Percentiles rank a stretch among this genome's conserved stretches.
Evolutionary conservation across 2,888 invertebrate species (phyloP).

Genomic region (Pristionchus japonicus): DNA sequence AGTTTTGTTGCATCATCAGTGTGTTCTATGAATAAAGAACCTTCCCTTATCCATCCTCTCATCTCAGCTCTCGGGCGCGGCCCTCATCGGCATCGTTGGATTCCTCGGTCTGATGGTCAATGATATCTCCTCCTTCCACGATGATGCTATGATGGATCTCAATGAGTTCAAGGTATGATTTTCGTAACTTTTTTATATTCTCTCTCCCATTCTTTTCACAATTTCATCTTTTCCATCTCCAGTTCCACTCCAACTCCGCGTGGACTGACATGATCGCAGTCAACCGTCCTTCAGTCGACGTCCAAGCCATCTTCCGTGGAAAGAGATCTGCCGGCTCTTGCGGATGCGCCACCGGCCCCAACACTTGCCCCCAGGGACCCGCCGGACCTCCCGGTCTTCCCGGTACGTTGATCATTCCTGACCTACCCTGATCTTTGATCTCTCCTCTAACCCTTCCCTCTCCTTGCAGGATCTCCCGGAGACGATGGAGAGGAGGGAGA

Average conservation of each 20-base stretch:
- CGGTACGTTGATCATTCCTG: not conserved
- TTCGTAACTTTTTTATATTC: not conserved
- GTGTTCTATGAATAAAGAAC: too few relatives aligned
- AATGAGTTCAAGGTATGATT: constrained; percentile 10
- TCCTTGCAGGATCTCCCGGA: constrained; percentile 35
- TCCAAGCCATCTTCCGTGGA: constrained; percentile 22
- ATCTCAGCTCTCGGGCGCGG: constrained; percentile 8
- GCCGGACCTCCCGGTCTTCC: constrained; percentile 40
- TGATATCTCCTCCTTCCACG: constrained; percentile 35
- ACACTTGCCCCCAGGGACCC: constrained; percentile 40
- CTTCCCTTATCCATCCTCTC: not conserved
- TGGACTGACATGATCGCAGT: constrained; percentile 31
- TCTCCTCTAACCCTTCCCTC: not conserved
- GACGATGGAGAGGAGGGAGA: constrained; percentile 44
- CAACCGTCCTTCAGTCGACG: not conserved
- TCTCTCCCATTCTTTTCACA: not conserved
- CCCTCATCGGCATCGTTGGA: constrained; percentile 18
- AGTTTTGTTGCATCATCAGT: too few relatives aligned
- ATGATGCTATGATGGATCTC: not conserved
- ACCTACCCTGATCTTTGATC: not conserved
- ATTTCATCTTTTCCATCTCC: too few relatives aligned
- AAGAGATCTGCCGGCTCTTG: constrained; percentile 32
- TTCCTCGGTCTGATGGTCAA: constrained; percentile 43
- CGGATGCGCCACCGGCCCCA: constrained; percentile 27
- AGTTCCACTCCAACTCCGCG: constrained; percentile 40